Evolutionary conservation across 2,888 invertebrate genomes (phyloP).

Genomic region (Pegoplata infirma): DNA sequence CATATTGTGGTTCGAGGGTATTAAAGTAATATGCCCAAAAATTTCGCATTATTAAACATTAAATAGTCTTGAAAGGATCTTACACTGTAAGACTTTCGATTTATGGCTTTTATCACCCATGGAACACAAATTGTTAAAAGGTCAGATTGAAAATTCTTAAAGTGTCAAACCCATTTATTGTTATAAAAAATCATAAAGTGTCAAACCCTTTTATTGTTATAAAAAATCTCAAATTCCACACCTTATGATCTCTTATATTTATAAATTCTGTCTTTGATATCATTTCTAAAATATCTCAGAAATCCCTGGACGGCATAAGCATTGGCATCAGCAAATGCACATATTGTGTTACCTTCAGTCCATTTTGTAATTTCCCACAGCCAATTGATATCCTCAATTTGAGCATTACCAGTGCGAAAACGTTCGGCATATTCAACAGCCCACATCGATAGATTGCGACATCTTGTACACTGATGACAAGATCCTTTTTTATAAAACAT

Average conservation of each 20-base stretch:
- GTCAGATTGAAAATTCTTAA: too few species aligned
- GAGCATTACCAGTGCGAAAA: conserved; percentile 92
- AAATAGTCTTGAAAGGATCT: too few species aligned
- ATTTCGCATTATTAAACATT: too few species aligned
- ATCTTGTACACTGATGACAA: conserved; percentile 99
- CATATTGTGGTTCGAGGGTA: too few species aligned
- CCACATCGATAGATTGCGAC: conserved; percentile 96
- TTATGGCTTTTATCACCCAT: too few species aligned
- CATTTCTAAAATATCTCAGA: conserved; percentile 94
- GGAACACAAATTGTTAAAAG: too few species aligned
- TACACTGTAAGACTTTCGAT: too few species aligned
- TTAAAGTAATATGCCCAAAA: too few species aligned
- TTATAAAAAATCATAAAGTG: too few species aligned
- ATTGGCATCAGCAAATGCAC: conserved; percentile 97
- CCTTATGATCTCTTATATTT: conserved; percentile 74
- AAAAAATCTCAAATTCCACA: too few species aligned
- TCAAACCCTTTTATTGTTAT: too few species aligned
- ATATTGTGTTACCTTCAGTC: conserved; percentile 98
- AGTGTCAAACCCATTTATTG: too few species aligned
- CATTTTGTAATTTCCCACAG: conserved; percentile 98
- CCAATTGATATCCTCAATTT: conserved; percentile 97
- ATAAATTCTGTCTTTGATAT: conserved; percentile 89
- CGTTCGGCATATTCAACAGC: conserved; percentile 90
- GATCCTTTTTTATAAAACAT: conserved; percentile 99
- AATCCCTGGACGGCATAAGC: conserved; percentile 99